phyloP scores from a whole-genome alignment of 2,797 vertebrate species.

The Lacerta agilis region DNA sequence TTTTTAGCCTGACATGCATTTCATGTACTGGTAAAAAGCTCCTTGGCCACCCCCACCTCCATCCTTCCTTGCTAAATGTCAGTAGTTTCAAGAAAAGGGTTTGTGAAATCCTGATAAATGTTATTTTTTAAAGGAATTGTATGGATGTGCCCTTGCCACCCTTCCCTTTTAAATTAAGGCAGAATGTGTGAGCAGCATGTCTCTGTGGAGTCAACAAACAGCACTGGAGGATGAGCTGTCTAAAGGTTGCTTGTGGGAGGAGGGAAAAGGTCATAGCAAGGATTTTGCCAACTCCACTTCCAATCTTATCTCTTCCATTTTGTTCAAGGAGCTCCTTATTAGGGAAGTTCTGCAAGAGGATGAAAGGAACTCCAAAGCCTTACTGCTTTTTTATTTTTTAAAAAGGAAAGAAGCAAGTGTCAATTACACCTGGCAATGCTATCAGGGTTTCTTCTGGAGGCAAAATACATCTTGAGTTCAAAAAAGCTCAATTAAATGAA shows the following conservation, averaged over 20 bases:
- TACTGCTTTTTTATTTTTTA: slow-evolving; percentile 1
- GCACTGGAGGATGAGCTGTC: slow-evolving; percentile 14
- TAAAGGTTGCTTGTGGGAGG: slow-evolving; percentile 16
- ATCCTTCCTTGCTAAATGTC: not conserved
- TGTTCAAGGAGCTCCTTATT: slow-evolving; percentile 37
- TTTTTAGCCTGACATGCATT: slow-evolving; percentile 39
- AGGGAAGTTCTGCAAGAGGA: slow-evolving; percentile 50
- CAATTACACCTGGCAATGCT: slow-evolving; percentile 59
- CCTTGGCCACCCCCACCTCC: not conserved
- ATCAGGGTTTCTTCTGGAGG: not conserved
- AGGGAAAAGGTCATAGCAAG: slow-evolving; percentile 66
- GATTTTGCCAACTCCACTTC: slow-evolving; percentile 63
- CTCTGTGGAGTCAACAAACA: not conserved
- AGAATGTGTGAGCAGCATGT: not conserved
- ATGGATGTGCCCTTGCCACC: not conserved
- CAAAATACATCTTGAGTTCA: slow-evolving; percentile 31
- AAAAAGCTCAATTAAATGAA: slow-evolving; percentile 35
- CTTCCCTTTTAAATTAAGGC: slow-evolving; percentile 32
- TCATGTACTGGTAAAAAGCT: slow-evolving; percentile 27
- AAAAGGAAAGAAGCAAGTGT: slow-evolving; percentile 67
- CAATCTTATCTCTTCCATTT: slow-evolving; percentile 71
- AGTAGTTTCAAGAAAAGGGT: slow-evolving; percentile 28
- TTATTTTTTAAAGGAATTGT: slow-evolving; percentile 29
- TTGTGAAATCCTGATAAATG: not conserved
- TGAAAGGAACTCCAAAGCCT: slow-evolving; percentile 61